Evolutionary conservation across 1,140 invertebrate species (phyloP), one percentile per base, ranked within the genome.

Genomic region (Apolygus lucorum): DNA sequence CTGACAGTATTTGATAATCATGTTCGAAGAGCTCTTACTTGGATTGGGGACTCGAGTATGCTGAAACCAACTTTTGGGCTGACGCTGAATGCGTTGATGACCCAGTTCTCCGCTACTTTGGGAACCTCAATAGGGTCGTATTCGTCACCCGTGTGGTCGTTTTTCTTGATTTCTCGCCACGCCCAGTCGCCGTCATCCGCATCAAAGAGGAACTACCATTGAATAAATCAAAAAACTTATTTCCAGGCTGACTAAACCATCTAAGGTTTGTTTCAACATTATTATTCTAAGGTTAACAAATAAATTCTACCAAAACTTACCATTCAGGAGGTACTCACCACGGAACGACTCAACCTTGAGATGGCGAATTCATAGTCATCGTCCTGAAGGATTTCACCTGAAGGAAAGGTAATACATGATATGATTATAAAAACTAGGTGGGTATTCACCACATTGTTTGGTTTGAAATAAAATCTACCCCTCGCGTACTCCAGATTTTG

Each of bases 71-170:
- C 74, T 29, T 76, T 75, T 63, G 77, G 76, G 72, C 79, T 81
- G 70, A 83, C 77, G 59, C 76, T 80, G 71, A 83, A 82, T 4
- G 77, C 82, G 67, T 77, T 81, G 29, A 84, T 72, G 27, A 78
- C 77, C 77, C 81, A 83, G 2, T 78, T 75, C 69, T 81, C 77
- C 28, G 79, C 76, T 26, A 78, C 74, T 52, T 76, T 73, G 54
- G 82, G 81, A 27, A 80, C 75, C 21, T 74, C 67, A 11, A 79
- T 72, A 4, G 74, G 76, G 27, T 78, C 75, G 49, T 79, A 78
- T 68, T 82, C 80, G 52, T 77, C 75, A 4, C 80, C 80, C 73
- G 77, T 76, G 64, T 80, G 77, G 25, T 78, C 79, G 52, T 80
- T 79, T 25, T 79, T 79, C 64, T 72, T 73, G 49, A 79, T 76